These are phyloP conservation scores for Cataglyphis altisquamis DNA, from an alignment of 2,888 invertebrate species.

Conservation along the genomic window DNA sequence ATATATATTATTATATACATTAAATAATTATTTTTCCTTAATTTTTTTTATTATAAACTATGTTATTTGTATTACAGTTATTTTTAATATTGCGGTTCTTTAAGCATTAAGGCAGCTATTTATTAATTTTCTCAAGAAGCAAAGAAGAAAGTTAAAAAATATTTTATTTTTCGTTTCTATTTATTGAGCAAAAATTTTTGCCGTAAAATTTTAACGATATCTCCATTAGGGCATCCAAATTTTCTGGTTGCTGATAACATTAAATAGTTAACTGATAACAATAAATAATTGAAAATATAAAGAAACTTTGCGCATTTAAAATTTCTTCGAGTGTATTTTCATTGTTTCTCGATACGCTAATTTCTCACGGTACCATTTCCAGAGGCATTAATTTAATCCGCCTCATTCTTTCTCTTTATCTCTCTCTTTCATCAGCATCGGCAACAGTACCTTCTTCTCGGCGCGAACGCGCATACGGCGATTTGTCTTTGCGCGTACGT, in stretches of 20 bases:
- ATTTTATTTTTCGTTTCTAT: neutral
- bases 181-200: neutral
- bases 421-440: constrained; percentile 10
- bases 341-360: constrained; percentile 12
- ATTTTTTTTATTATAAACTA: neutral
- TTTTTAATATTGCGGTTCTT: neutral
- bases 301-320: neutral
- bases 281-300: neutral
- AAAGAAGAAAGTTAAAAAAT: neutral
- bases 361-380: constrained; percentile 32
- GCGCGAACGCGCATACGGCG: constrained; percentile 44
- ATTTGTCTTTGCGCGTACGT: constrained; percentile 68
- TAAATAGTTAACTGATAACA: neutral
- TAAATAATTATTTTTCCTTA: neutral
- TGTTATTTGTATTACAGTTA: neutral
- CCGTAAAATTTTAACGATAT: neutral
- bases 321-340: neutral
- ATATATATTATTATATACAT: neutral
- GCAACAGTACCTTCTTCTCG: constrained; percentile 27
- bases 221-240: neutral
- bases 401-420: neutral
- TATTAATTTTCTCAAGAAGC: neutral
- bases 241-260: neutral
- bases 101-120: neutral
- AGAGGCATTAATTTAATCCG: neutral